Conservation (phyloP, 2,888 invertebrate species). For the Ypsolopha sequella region DNA sequence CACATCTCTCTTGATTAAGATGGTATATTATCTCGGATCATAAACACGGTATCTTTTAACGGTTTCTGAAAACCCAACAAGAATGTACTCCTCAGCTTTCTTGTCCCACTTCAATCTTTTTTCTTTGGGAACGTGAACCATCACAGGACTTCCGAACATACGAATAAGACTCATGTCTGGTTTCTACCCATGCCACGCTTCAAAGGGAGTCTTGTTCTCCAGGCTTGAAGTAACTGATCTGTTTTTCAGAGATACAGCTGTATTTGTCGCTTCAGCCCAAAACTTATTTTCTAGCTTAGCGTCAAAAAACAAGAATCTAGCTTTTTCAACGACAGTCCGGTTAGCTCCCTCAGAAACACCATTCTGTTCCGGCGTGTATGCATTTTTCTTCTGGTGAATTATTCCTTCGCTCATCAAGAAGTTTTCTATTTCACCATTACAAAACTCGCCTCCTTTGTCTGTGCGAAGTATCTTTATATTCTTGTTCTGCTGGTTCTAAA, state of each 20-base stretch:
- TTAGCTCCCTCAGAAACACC: conserved; percentile 20
- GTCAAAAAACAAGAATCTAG: conserved; percentile 16
- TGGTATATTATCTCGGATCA: neutral
- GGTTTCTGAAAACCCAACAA: conserved; percentile 4
- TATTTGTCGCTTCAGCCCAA: conserved; percentile 3
- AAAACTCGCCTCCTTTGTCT: conserved; percentile 14
- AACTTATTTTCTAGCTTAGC: conserved; percentile 10
- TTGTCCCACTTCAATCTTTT: conserved; percentile 5
- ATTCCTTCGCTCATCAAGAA: conserved; percentile 15
- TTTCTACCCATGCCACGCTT: neutral
- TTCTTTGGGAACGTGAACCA: conserved; percentile 5
- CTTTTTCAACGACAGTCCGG: conserved; percentile 17
- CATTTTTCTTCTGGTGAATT: conserved; percentile 14
- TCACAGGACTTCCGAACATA: conserved; percentile 2
- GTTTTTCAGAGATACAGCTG: conserved; percentile 5
- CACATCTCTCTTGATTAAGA: conserved; percentile 2
- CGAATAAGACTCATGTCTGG: neutral
- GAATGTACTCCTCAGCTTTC: neutral
- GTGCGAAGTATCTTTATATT: conserved; percentile 10
- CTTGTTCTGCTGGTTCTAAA: conserved; percentile 10
- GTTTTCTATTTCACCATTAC: conserved; percentile 11
- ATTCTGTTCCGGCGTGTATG: conserved; percentile 19
- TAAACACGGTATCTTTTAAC: conserved; percentile 6
- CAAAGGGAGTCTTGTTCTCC: conserved; percentile 4
- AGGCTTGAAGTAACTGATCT: neutral